Conservation (phyloP, 2,888 invertebrate genomes). For the Scrobipalpa atriplicella region DNA sequence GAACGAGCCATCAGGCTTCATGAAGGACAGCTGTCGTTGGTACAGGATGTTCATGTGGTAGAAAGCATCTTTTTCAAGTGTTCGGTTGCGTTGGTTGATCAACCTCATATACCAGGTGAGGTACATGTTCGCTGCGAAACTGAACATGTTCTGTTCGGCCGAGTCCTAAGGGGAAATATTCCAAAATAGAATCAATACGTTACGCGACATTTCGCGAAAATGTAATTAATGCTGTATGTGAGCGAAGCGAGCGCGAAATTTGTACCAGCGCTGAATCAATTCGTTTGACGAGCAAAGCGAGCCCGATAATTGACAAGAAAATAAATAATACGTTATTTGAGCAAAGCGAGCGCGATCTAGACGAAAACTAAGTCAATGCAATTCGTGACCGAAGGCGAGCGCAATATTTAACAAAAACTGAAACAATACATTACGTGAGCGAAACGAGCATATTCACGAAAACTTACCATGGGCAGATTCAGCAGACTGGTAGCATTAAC, state of each 20-base stretch:
- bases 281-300: too few species aligned
- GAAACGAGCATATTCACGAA: background rate
- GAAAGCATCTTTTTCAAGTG: slow-evolving; percentile 91
- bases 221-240: too few species aligned
- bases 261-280: too few species aligned
- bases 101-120: slow-evolving; percentile 95
- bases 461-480: slow-evolving; percentile 88
- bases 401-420: background rate
- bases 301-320: too few species aligned
- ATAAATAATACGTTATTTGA: too few species aligned
- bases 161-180: slow-evolving; percentile 83
- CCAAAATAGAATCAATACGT: background rate
- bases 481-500: slow-evolving; percentile 93
- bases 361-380: too few species aligned
- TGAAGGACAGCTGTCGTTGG: slow-evolving; percentile 94
- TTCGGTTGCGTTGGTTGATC: slow-evolving; percentile 93
- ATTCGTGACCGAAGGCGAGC: too few species aligned
- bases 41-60: slow-evolving; percentile 95
- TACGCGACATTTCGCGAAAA: too few species aligned
- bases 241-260: too few species aligned
- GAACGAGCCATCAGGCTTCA: slow-evolving; percentile 96
- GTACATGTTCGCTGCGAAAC: slow-evolving; percentile 97
- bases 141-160: slow-evolving; percentile 98
- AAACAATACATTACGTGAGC: background rate
- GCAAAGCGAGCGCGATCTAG: too few species aligned